Conservation (phyloP, 2,113 vertebrate species). For the Prionailurus viverrinus region DNA sequence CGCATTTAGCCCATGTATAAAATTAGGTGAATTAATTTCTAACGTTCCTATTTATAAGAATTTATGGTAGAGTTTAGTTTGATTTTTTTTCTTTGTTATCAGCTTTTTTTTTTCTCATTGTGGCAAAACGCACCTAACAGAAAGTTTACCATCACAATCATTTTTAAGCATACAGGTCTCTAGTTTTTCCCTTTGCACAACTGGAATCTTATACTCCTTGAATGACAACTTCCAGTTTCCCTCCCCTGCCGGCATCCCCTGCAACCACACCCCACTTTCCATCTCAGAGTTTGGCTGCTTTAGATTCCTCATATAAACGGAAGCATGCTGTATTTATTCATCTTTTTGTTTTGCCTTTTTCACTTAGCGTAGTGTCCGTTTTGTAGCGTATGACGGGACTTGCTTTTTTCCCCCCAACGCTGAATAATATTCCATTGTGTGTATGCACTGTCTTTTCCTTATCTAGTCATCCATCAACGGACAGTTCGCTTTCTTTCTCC, state of each 20-base stretch:
- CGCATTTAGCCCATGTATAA: background rate
- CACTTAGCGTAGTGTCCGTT: background rate
- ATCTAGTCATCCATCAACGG: background rate
- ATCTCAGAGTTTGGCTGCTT: background rate
- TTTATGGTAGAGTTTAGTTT: background rate
- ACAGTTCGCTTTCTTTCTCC: background rate
- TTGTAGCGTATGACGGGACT: background rate
- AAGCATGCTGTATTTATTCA: background rate
- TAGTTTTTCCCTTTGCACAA: background rate
- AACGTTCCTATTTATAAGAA: background rate
- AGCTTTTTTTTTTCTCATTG: background rate
- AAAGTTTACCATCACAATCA: background rate
- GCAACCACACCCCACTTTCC: background rate
- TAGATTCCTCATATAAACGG: background rate
- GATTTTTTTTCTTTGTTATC: background rate
- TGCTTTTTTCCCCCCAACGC: background rate
- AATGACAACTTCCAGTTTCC: fast-evolving
- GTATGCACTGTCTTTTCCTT: background rate
- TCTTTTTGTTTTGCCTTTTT: background rate
- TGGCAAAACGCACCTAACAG: background rate
- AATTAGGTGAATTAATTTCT: background rate
- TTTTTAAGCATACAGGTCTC: background rate
- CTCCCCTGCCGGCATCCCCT: no score
- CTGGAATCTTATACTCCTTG: background rate
- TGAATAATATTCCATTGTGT: background rate